Conservation (phyloP, 2,888 invertebrate species). For the Troilus luridus region DNA sequence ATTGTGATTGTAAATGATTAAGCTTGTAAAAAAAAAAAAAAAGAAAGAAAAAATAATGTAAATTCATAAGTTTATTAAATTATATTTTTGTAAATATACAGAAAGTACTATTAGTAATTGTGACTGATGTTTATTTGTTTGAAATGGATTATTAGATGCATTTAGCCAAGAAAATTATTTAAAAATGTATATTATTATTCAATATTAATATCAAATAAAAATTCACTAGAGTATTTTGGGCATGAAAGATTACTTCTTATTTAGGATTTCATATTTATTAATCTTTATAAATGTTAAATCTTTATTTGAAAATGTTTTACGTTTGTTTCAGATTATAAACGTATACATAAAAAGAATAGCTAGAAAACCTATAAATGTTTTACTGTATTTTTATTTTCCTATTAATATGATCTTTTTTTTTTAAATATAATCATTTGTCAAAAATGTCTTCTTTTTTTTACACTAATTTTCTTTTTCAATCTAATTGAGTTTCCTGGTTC, state of each 20-base stretch:
- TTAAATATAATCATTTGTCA: background rate
- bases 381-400: conserved; percentile 32
- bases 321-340: conserved; percentile 62
- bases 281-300: background rate
- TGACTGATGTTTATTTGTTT: conserved; percentile 10
- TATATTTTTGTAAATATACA: conserved; percentile 33
- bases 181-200: too few relatives aligned
- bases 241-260: background rate
- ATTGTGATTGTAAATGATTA: conserved; percentile 3
- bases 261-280: background rate
- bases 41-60: background rate
- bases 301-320: background rate
- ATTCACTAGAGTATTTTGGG: background rate
- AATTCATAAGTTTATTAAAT: background rate
- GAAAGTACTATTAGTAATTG: conserved; percentile 9
- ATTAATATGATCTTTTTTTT: conserved; percentile 3
- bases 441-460: background rate
- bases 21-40: background rate
- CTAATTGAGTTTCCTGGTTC: background rate
- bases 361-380: conserved; percentile 3
- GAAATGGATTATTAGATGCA: too few relatives aligned
- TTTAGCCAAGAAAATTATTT: too few relatives aligned
- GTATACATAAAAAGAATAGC: background rate
- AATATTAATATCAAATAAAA: too few relatives aligned
- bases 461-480: background rate